Percentiles rank a stretch among this genome's conserved stretches.
Evolutionary conservation across 2,113 vertebrate genomes (phyloP).

Genomic region (Eubucco bourcierii): DNA sequence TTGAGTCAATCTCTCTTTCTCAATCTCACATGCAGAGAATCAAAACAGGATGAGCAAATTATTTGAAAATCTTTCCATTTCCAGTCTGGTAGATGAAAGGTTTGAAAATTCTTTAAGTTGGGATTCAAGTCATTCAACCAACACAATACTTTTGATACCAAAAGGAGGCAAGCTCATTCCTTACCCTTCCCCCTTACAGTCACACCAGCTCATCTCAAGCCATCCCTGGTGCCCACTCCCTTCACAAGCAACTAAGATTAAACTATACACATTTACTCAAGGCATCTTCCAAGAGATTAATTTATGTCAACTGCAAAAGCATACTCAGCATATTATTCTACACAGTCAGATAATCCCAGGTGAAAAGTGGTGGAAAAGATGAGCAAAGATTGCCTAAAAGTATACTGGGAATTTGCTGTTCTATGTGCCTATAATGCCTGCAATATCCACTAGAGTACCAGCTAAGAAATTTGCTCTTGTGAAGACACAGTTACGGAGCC

Average conservation of each 20-base stretch:
- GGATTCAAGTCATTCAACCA: not conserved
- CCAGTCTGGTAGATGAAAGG: not conserved
- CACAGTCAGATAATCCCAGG: not conserved
- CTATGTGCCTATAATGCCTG: not conserved
- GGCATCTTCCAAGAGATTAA: not conserved
- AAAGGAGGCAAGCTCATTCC: not conserved
- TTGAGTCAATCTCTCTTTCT: not conserved
- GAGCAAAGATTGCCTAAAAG: not conserved
- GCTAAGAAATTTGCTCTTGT: not conserved
- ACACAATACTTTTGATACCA: not conserved
- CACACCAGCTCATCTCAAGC: not conserved
- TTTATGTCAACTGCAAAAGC: not conserved
- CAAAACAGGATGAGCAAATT: not conserved
- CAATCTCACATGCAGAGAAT: not conserved
- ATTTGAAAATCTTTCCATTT: not conserved
- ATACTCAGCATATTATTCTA: not conserved
- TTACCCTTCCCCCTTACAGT: not conserved
- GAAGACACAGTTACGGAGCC: not conserved
- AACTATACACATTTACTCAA: not conserved
- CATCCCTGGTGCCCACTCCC: not conserved
- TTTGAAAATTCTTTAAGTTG: not conserved
- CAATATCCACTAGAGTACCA: not conserved
- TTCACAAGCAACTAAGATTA: accelerated
- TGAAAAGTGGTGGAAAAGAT: not conserved
- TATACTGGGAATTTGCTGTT: not conserved